Base-by-base conservation (phyloP, 2,888 invertebrate species). In the Lepidocyrtoides sp. region DNA sequence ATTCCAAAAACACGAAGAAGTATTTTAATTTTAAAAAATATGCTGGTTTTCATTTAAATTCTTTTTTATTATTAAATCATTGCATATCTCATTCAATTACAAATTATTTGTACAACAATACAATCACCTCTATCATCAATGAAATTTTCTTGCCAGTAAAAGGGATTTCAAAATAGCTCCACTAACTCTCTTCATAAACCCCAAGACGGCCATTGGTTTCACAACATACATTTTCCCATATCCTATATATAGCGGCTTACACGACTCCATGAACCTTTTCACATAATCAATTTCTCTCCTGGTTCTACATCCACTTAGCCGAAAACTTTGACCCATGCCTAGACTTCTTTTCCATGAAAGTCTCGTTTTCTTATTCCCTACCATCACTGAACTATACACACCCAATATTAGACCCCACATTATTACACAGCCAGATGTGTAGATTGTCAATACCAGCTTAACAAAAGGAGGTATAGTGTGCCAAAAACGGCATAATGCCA, bases 211-310 rank as follows among this genome's bases (percentile, higher is more conserved):
- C 2, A 20, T 17, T 12, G 72, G 85, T 36, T 20, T 72, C 14
- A 85, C 54, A 3, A 85, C 12, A 66, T 36, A 72, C 14, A 5
- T 5, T 36, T 85, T 85, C n/a, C 85, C 72, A 17, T 85, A 36
- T 4, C 48, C 54, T 0, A 85, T 23, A 14, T 36, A 14, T 3
- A 85, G 36, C 0, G 57, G 54, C 8, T 20, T 41, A 54, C 85
- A 85, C 2, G 85, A 85, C n/a, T 3, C 14, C 32, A 66, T 72
- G 41, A 60, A 60, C 8, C 5, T 1, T 12, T 26, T 54, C 5
- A 57, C 8, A 20, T 29, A 29, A 57, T 29, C 1, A 2, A 26
- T 12, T 5, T 60, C 29, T 60, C 14, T 57, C 20, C 20, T 20
- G 12, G 7, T 14, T 2, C 2, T 10, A 12, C 48, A 54, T 2